These are phyloP conservation scores for Ditylenchus weischeri DNA, from an alignment of 2,888 invertebrate species.

Conservation along the genomic window DNA sequence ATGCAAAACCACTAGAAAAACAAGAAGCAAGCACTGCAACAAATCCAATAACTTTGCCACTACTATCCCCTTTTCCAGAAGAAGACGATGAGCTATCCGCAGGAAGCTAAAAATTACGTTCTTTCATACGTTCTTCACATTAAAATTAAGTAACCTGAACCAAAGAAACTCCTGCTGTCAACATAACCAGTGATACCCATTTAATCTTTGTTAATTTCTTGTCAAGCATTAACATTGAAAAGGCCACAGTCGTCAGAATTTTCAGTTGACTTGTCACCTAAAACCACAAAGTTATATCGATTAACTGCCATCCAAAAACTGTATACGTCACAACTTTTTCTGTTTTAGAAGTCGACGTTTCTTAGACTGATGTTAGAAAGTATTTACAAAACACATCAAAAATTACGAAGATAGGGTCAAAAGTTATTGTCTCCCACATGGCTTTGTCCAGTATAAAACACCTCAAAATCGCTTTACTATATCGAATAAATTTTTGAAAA, in stretches of 20 bases:
- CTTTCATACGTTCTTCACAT: background rate
- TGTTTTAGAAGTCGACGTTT: too few species aligned
- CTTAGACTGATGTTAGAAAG: too few species aligned
- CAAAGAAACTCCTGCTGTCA: slow-evolving; percentile 70
- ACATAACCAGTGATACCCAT: slow-evolving; percentile 79
- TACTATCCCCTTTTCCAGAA: background rate
- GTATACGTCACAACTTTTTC: too few species aligned
- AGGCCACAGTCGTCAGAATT: slow-evolving; percentile 91
- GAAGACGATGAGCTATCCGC: background rate
- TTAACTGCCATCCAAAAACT: background rate
- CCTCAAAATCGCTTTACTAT: too few species aligned
- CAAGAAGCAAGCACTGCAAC: slow-evolving; percentile 63
- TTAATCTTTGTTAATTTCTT: slow-evolving; percentile 74
- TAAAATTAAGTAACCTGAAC: slow-evolving; percentile 59
- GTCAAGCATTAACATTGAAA: slow-evolving; percentile 82
- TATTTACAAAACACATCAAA: too few species aligned
- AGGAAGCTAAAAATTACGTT: background rate
- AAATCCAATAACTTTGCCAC: slow-evolving; percentile 58
- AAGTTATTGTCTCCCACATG: too few species aligned
- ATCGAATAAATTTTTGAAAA: too few species aligned
- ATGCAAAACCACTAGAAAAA: slow-evolving; percentile 64
- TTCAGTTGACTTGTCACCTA: slow-evolving; percentile 94
- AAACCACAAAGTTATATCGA: slow-evolving; percentile 52
- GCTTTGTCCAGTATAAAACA: too few species aligned
- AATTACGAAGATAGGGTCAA: too few species aligned